These are phyloP conservation scores for Helostoma temminkii DNA, from an alignment of 2,797 vertebrate species.

Conservation along the genomic window DNA sequence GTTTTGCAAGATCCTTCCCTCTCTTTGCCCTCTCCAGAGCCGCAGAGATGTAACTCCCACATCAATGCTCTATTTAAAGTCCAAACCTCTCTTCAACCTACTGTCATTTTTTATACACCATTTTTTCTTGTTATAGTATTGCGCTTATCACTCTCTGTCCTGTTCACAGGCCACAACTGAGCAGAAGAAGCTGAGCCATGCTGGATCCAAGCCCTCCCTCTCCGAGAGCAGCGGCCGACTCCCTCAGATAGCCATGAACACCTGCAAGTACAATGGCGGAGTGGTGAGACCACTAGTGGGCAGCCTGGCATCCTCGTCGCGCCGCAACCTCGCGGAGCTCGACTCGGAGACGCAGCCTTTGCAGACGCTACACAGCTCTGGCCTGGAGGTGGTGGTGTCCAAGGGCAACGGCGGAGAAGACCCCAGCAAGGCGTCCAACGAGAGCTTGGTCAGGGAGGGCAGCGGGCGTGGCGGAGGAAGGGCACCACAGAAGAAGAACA, in stretches of 20 bases:
- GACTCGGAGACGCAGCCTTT: conserved; percentile 88
- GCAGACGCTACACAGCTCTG: conserved; percentile 86
- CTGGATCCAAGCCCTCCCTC: conserved; percentile 87
- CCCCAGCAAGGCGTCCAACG: conserved; percentile 81
- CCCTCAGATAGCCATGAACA: conserved; percentile 95
- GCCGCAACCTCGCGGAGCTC: conserved; percentile 84
- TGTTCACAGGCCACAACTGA: conserved; percentile 84
- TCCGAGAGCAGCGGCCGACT: conserved; percentile 85
- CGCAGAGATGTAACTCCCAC: conserved; percentile 60
- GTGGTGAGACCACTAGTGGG: conserved; percentile 90
- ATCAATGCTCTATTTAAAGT: conserved; percentile 64
- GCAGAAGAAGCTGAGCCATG: conserved; percentile 90
- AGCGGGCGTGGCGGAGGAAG: conserved; percentile 57
- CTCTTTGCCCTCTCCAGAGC: conserved; percentile 51
- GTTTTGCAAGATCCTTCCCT: conserved; percentile 64
- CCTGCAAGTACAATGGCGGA: conserved; percentile 92
- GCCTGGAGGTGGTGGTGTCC: conserved; percentile 91
- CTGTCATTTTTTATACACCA: conserved; percentile 36
- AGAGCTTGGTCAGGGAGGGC: conserved; percentile 80
- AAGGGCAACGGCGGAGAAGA: conserved; percentile 86
- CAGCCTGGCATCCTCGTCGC: conserved; percentile 86
- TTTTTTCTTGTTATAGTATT: conserved; percentile 52
- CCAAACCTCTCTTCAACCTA: conserved; percentile 48
- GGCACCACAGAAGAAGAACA: conserved; percentile 83
- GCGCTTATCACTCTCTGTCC: conserved; percentile 41